Evolutionary conservation across 2,888 invertebrate species (phyloP).

Genomic region (Aspidiotus rigidus): DNA sequence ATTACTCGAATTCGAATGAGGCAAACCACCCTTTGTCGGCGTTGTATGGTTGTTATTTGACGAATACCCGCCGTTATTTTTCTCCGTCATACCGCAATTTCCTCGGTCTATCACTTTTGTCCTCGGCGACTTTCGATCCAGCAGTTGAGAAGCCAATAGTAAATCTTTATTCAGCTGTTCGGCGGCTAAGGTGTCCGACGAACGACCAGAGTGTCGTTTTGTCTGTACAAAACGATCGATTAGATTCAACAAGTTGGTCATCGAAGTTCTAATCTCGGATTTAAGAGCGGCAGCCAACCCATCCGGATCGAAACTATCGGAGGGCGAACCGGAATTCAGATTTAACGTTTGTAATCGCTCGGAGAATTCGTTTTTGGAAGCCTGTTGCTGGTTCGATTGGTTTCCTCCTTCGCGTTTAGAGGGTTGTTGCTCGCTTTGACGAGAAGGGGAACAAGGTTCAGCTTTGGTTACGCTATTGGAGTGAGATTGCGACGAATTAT

Average conservation of each 20-base stretch:
- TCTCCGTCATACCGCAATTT: constrained; percentile 44
- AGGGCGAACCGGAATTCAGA: constrained; percentile 46
- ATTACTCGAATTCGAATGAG: not conserved
- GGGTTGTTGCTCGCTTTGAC: constrained; percentile 39
- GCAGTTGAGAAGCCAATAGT: constrained; percentile 28
- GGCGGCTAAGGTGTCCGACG: constrained; percentile 62
- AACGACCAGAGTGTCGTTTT: constrained; percentile 68
- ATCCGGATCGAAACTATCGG: constrained; percentile 60
- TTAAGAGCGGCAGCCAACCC: constrained; percentile 85
- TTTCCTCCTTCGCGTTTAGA: not conserved
- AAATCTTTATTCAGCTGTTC: constrained; percentile 79
- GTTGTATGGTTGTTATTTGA: not conserved
- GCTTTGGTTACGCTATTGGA: not conserved
- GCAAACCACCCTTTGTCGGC: constrained; percentile 4
- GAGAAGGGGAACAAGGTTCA: constrained; percentile 18
- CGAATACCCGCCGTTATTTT: constrained; percentile 19
- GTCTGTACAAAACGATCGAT: constrained; percentile 83
- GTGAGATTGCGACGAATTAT: not conserved
- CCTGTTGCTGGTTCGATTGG: constrained; percentile 4
- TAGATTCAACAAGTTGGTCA: constrained; percentile 68
- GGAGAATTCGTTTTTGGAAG: constrained; percentile 51
- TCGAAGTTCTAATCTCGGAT: constrained; percentile 58
- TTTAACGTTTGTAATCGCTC: constrained; percentile 70
- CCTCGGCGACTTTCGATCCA: constrained; percentile 72
- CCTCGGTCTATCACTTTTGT: constrained; percentile 62